phyloP scores from a whole-genome alignment of 1,140 invertebrate genomes.

The Atta colombica region DNA sequence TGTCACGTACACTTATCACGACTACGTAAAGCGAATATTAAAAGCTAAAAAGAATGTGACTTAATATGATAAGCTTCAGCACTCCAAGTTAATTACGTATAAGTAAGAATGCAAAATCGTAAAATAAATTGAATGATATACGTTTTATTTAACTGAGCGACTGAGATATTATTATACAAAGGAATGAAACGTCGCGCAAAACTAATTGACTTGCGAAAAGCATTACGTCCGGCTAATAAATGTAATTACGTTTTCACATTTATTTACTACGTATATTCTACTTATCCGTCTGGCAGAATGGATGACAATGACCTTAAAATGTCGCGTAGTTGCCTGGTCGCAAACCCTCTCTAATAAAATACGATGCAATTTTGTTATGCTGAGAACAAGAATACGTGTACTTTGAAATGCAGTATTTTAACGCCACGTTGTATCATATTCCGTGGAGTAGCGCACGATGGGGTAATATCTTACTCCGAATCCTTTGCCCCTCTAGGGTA shows the following conservation, averaged over 20 bases:
- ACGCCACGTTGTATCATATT: conserved; percentile 53
- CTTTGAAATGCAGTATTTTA: conserved; percentile 52
- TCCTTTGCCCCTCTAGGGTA: not conserved
- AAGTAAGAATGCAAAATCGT: not conserved
- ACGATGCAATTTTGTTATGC: conserved; percentile 59
- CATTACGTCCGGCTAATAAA: not conserved
- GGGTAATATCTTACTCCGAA: conserved; percentile 30
- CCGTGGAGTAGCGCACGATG: conserved; percentile 13
- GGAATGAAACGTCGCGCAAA: not conserved
- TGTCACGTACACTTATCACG: conserved; percentile 1
- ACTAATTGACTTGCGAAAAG: conserved; percentile 47
- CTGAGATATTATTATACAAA: not conserved
- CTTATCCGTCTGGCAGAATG: conserved; percentile 1
- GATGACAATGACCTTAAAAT: conserved; percentile 50
- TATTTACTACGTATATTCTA: conserved; percentile 32
- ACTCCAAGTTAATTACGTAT: not conserved
- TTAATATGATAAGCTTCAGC: not conserved
- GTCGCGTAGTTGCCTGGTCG: conserved; percentile 9
- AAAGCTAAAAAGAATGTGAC: not conserved
- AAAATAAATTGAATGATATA: not conserved
- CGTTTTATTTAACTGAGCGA: not conserved
- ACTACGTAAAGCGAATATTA: not conserved
- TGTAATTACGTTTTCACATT: conserved; percentile 19
- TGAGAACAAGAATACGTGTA: conserved; percentile 28
- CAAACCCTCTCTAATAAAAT: conserved; percentile 52